phyloP scores from a whole-genome alignment of 2,888 invertebrate species.

The Onthophagus sagittarius region DNA sequence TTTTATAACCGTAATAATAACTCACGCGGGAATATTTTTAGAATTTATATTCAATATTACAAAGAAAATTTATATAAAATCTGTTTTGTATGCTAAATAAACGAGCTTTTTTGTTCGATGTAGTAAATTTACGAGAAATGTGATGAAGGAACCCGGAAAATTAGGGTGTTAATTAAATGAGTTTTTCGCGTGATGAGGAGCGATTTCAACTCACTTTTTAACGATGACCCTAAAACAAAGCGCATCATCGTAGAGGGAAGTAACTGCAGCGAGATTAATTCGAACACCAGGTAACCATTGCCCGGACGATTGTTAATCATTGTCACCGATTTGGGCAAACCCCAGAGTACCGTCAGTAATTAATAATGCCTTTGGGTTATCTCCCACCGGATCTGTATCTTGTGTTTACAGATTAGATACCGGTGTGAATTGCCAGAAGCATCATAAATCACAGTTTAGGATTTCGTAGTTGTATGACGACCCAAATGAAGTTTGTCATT shows the following conservation, averaged over 20 bases:
- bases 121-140: not conserved
- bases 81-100: not conserved
- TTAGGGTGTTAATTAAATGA: not conserved
- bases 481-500: no score
- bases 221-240: not conserved
- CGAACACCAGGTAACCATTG: not conserved
- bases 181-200: not conserved
- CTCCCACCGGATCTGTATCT: not conserved
- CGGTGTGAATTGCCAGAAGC: not conserved
- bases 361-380: not conserved
- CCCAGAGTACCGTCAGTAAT: not conserved
- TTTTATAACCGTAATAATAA: not conserved
- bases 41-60: not conserved
- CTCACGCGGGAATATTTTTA: not conserved
- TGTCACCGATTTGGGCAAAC: not conserved
- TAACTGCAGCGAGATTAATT: not conserved
- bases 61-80: not conserved
- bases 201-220: not conserved
- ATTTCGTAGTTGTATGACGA: not conserved
- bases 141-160: not conserved
- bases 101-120: not conserved
- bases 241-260: not conserved
- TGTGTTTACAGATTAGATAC: not conserved
- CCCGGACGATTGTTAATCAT: not conserved
- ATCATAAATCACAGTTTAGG: not conserved